Evolutionary conservation across 2,888 invertebrate species (phyloP).

Genomic region (Tenthredo scrophulariae): DNA sequence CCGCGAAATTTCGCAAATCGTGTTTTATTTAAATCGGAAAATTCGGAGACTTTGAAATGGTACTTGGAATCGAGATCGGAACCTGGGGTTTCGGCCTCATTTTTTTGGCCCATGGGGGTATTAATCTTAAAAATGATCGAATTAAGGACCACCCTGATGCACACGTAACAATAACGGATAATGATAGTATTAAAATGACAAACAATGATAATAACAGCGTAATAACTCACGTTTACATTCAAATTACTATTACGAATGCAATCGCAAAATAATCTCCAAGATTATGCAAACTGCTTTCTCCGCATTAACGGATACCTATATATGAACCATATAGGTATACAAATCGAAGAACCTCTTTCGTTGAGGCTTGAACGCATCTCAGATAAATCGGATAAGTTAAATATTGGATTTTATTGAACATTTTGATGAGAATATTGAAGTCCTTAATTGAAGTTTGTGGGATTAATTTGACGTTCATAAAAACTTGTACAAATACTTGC

Average conservation of each 20-base stretch:
- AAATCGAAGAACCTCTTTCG: neutral
- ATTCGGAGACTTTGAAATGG: no score
- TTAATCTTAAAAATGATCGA: no score
- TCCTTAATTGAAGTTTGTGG: no score
- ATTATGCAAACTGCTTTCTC: slow-evolving; percentile 50
- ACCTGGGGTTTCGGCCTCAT: no score
- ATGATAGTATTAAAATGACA: neutral
- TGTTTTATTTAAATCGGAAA: no score
- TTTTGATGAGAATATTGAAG: no score
- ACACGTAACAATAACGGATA: neutral
- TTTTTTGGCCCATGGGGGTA: no score
- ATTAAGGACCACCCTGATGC: no score
- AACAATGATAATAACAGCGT: neutral
- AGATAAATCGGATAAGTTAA: no score
- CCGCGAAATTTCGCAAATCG: no score
- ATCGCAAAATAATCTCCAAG: slow-evolving; percentile 36
- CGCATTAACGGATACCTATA: slow-evolving; percentile 25
- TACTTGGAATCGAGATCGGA: no score
- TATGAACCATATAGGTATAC: neutral
- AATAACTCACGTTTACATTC: slow-evolving; percentile 43
- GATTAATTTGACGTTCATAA: neutral
- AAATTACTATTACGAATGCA: slow-evolving; percentile 5
- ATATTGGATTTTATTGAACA: no score
- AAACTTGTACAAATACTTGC: neutral
- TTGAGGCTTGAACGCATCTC: neutral